phyloP scores from a whole-genome alignment of 2,888 invertebrate genomes.

The Ptychoptera contaminata region DNA sequence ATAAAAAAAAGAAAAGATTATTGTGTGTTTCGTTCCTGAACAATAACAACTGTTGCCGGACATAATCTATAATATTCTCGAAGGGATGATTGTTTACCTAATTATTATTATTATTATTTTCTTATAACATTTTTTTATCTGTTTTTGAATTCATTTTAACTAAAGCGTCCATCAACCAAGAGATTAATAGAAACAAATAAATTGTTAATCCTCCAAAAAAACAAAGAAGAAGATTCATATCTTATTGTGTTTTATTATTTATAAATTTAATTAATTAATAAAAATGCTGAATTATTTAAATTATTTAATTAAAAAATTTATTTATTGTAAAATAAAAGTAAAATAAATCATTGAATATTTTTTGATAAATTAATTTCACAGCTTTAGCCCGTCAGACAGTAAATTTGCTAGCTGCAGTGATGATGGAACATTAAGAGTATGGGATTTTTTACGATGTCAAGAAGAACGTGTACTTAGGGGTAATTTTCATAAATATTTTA shows the following conservation, averaged over 20 bases:
- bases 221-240: neutral
- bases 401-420: slow-evolving; percentile 99
- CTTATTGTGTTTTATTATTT: slow-evolving; percentile 7
- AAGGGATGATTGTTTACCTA: no score
- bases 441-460: slow-evolving; percentile 94
- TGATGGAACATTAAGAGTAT: slow-evolving; percentile 95
- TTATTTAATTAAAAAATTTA: neutral
- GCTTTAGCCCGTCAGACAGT: slow-evolving; percentile 97
- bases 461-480: slow-evolving; percentile 88
- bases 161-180: no score
- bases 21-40: neutral
- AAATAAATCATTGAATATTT: slow-evolving; percentile 1
- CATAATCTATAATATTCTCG: neutral
- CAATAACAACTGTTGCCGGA: neutral
- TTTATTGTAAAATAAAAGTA: neutral
- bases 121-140: no score
- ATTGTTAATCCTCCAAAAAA: no score
- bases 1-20: slow-evolving; percentile 6
- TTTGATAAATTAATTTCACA: slow-evolving; percentile 27
- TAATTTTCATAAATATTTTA: slow-evolving; percentile 24
- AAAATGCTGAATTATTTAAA: neutral
- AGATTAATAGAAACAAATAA: no score
- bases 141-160: no score
- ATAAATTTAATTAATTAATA: neutral
- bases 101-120: no score